These are phyloP conservation scores for Pristis pectinata DNA, from an alignment of 2,797 vertebrate genomes.

Conservation along the genomic window DNA sequence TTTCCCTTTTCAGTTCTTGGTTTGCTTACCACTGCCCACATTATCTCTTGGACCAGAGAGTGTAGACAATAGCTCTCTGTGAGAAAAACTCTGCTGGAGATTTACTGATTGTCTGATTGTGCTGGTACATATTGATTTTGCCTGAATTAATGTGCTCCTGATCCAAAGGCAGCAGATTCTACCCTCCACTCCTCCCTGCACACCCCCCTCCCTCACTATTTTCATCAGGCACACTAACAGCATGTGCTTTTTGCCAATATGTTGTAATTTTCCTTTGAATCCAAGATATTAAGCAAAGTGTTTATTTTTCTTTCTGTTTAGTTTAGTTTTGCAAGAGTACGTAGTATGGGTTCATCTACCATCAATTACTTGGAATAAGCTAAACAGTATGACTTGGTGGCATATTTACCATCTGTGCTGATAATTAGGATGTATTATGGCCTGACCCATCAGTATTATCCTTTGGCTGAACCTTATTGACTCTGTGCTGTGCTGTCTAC, in stretches of 20 bases:
- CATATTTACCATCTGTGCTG: neutral
- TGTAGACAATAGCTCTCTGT: neutral
- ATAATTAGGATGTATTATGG: constrained; percentile 20
- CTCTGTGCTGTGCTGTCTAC: neutral
- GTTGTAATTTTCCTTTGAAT: neutral
- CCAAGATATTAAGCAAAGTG: neutral
- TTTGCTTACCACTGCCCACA: neutral
- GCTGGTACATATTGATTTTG: neutral
- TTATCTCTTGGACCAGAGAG: neutral
- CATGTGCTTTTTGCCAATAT: neutral
- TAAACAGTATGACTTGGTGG: neutral
- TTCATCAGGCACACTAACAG: neutral
- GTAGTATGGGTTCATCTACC: neutral
- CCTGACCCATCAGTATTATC: neutral
- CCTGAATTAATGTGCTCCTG: neutral
- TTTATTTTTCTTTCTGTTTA: neutral
- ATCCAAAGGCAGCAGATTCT: neutral
- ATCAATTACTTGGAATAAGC: neutral
- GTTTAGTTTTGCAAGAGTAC: neutral
- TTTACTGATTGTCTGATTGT: neutral
- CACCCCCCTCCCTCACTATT: neutral
- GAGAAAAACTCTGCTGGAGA: neutral
- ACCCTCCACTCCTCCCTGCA: neutral
- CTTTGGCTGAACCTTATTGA: neutral
- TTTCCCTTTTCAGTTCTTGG: neutral